Base-by-base conservation (phyloP, 2,888 invertebrate species). In the Megastigmus dorsalis region DNA sequence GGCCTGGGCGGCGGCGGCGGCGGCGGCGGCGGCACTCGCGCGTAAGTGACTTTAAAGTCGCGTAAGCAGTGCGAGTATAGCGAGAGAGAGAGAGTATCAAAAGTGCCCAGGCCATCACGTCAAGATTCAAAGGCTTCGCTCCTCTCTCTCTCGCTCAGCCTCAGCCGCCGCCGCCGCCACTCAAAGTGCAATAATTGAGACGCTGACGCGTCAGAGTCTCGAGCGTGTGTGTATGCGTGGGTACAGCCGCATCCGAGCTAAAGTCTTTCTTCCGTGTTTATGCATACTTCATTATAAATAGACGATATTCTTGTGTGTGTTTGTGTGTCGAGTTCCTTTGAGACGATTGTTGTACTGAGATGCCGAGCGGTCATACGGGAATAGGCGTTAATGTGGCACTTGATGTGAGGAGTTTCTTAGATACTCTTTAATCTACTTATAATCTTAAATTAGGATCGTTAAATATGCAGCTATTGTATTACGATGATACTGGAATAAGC, bases 111-210 rank as follows among this genome's bases (percentile, higher is more conserved):
- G 33, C 36, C 68, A 66, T 50, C 60, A 26, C 45, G 68, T 59
- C 68, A 41, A 57, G 63, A 74, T 73, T 67, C 73, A 73, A 73
- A 73, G 62, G 67, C n/a, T n/a, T n/a, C n/a, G n/a, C n/a, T n/a
- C n/a, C n/a, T n/a, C n/a, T n/a, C n/a, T n/a, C n/a, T n/a, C n/a
- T n/a, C n/a, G n/a, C n/a, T n/a, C n/a, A n/a, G n/a, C n/a, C n/a
- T n/a, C n/a, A n/a, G n/a, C n/a, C 66, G 36, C 30, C 15, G 13
- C 2, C 30, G 54, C 36, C 20, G 5, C 30, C n/a, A 3, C 60
- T 63, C 57, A 74, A 74, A 69, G 57, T 38, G 57, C 50, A 65
- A 74, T 74, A 65, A 74, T 69, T 65, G 69, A 74, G 69, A 48
- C 63, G 36, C 63, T 10, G 43, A n/a, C 13, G 38, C 23, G 20